Percentiles rank a stretch among this genome's conserved stretches.
Conservation (phyloP, 1,140 invertebrate genomes). For the Neelides sp. region DNA sequence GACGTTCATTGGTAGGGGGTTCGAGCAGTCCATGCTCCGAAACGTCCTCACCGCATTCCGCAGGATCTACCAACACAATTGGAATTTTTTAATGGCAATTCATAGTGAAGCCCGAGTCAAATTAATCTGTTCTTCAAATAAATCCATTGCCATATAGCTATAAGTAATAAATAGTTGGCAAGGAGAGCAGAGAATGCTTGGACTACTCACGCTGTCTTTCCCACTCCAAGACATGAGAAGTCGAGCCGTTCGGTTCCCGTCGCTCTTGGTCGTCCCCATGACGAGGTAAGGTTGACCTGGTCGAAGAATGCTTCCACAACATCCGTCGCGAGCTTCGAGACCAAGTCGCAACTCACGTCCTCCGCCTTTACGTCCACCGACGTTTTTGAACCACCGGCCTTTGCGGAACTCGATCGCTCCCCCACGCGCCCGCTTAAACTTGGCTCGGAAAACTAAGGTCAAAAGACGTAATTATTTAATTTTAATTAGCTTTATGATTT, state of each 20-base stretch:
- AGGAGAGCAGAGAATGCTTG: not conserved
- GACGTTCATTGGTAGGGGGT: constrained; percentile 36
- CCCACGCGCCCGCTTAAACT: constrained; percentile 34
- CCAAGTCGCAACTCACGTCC: constrained; percentile 34
- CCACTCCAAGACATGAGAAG: constrained; percentile 40
- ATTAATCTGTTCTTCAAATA: not conserved
- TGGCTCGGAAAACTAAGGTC: constrained; percentile 40
- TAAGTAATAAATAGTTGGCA: too few relatives aligned
- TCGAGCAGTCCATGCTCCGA: constrained; percentile 38
- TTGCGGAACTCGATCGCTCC: constrained; percentile 35
- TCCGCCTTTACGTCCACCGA: constrained; percentile 33
- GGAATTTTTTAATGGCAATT: not conserved
- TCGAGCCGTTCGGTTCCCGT: constrained; percentile 37
- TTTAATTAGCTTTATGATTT: too few relatives aligned
- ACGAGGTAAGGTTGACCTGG: constrained; percentile 37
- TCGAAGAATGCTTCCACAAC: constrained; percentile 34
- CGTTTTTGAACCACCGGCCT: constrained; percentile 34
- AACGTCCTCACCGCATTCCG: constrained; percentile 38
- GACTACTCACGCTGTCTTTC: constrained; percentile 35
- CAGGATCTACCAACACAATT: constrained; percentile 32
- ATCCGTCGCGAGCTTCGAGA: constrained; percentile 37
- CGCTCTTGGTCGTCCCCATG: constrained; percentile 39
- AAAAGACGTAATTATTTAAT: too few relatives aligned
- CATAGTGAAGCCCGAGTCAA: not conserved
- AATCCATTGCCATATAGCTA: too few relatives aligned